Conservation (phyloP, 2,797 vertebrate species). For the Myioborus miniatus region DNA sequence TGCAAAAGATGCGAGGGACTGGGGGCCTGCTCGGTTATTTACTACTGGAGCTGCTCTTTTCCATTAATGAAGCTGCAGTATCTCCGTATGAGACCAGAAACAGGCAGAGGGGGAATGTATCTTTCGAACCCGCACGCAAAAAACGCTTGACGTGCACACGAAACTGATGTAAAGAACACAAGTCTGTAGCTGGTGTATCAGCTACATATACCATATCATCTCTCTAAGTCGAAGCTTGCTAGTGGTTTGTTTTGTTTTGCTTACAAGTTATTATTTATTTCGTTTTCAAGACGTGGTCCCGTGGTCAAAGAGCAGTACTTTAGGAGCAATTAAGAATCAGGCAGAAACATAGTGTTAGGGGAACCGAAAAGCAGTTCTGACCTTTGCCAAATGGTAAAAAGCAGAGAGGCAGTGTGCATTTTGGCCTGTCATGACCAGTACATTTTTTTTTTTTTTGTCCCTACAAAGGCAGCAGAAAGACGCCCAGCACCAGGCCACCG, state of each 20-base stretch:
- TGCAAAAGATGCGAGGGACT: fast-evolving
- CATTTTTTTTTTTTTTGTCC: neutral
- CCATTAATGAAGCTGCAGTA: neutral
- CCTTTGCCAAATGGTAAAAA: neutral
- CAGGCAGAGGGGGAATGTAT: fast-evolving
- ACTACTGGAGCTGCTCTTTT: neutral
- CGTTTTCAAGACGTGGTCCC: neutral
- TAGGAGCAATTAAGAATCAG: neutral
- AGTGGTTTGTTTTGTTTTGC: neutral
- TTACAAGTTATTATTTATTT: neutral
- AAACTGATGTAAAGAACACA: neutral
- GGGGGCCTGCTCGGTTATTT: neutral
- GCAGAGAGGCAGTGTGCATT: neutral
- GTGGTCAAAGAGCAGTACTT: neutral
- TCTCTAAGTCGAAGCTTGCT: neutral
- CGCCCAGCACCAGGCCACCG: neutral
- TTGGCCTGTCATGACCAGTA: neutral
- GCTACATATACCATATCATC: fast-evolving
- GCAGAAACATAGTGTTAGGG: neutral
- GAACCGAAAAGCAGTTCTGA: neutral
- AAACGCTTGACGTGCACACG: neutral
- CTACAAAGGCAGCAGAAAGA: neutral
- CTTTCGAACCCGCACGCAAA: neutral
- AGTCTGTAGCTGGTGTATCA: neutral
- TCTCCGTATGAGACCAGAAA: neutral